A percentile compares a stretch with the other conserved stretches of the same genome.
Conservation (phyloP, 2,113 vertebrate species). For the Australoheros scitulus region DNA sequence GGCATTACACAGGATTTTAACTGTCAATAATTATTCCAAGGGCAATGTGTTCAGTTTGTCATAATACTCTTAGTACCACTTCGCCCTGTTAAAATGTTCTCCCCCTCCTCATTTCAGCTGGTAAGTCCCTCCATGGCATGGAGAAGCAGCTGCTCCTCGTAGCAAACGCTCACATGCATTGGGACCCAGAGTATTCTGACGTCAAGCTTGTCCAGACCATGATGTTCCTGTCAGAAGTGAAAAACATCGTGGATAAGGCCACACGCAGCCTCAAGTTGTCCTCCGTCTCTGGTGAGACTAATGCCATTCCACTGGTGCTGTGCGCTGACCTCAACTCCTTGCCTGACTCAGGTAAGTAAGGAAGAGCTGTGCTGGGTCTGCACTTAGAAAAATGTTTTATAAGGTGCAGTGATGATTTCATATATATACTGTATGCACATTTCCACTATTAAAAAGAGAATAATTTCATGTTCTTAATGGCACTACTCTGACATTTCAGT, state of each 20-base stretch:
- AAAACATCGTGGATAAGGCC: slow-evolving; percentile 97
- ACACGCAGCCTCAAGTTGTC: slow-evolving; percentile 91
- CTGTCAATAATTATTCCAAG: background rate
- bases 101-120: slow-evolving; percentile 75
- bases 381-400: background rate
- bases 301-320: slow-evolving; percentile 93
- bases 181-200: slow-evolving; percentile 98
- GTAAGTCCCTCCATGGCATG: slow-evolving; percentile 89
- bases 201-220: slow-evolving; percentile 98
- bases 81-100: background rate
- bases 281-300: slow-evolving; percentile 88
- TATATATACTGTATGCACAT: too few relatives aligned
- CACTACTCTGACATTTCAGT: background rate
- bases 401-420: too few relatives aligned
- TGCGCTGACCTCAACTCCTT: slow-evolving; percentile 98
- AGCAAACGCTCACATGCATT: slow-evolving; percentile 98
- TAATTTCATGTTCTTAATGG: background rate
- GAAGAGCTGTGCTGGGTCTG: background rate
- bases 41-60: background rate
- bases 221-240: slow-evolving; percentile 99
- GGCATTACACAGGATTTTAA: background rate
- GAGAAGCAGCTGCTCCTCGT: slow-evolving; percentile 96
- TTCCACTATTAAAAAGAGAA: background rate
- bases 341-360: slow-evolving; percentile 90
- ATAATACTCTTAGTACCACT: background rate